Evolutionary conservation across 2,797 vertebrate genomes (phyloP).

Genomic region (Peromyscus aztecus): DNA sequence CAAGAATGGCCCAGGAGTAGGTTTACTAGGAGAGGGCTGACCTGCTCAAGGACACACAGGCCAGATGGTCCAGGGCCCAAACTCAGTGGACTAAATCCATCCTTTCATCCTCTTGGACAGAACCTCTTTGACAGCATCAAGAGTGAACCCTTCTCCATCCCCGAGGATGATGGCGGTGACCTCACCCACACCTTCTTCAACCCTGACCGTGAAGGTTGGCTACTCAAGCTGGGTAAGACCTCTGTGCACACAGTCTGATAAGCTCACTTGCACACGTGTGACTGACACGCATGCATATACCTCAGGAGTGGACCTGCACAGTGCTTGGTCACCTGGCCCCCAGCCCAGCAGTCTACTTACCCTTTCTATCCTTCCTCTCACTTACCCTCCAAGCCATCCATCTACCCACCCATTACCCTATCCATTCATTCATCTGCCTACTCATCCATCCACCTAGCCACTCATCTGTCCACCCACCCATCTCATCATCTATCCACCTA

Average conservation of each 20-base stretch:
- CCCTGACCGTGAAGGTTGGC: conserved; percentile 96
- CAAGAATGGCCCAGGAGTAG: background rate
- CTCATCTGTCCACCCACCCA: rapidly evolving
- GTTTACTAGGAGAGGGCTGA: too few species aligned
- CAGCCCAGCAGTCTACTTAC: background rate
- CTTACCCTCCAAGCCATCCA: background rate
- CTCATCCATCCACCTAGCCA: background rate
- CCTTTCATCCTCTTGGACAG: conserved; percentile 66
- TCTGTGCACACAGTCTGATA: too few species aligned
- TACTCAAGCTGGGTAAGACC: conserved; percentile 94
- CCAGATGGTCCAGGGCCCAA: background rate
- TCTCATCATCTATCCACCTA: too few species aligned
- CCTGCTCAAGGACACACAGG: background rate
- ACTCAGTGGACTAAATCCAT: background rate
- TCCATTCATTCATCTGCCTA: background rate
- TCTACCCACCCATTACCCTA: too few species aligned
- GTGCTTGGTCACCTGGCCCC: background rate
- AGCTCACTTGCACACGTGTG: rapidly evolving
- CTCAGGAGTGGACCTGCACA: background rate
- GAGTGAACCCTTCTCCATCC: conserved; percentile 96
- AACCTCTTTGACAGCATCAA: conserved; percentile 96
- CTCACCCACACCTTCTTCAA: conserved; percentile 98
- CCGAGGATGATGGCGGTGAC: conserved; percentile 95
- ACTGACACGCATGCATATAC: background rate
- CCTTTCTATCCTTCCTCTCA: background rate